A percentile compares a stretch with the other conserved stretches of the same genome.
phyloP scores from a whole-genome alignment of 2,888 invertebrate genomes.

The Mechanitis mazaeus region DNA sequence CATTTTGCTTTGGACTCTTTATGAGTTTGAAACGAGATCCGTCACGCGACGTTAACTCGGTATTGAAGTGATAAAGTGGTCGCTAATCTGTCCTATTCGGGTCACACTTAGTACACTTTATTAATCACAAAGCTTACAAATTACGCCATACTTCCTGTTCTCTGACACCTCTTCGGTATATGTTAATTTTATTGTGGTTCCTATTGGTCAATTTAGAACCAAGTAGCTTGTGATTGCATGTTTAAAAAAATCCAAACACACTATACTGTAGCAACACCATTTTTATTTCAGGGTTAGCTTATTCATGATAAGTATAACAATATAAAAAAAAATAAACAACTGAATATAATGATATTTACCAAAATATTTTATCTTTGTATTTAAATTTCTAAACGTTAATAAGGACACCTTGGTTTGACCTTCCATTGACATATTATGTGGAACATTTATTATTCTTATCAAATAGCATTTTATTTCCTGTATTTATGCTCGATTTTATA shows the following conservation, averaged over 20 bases:
- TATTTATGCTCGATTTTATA: slow-evolving; percentile 65
- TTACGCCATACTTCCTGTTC: slow-evolving; percentile 73
- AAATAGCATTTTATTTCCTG: slow-evolving; percentile 49
- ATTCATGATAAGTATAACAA: too few relatives aligned
- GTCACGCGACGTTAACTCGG: slow-evolving; percentile 75
- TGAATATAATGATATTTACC: not conserved
- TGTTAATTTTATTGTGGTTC: slow-evolving; percentile 72
- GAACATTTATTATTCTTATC: slow-evolving; percentile 58
- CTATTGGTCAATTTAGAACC: slow-evolving; percentile 65
- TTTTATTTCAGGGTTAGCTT: slow-evolving; percentile 17
- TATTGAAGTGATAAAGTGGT: slow-evolving; percentile 76
- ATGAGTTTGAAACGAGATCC: slow-evolving; percentile 76
- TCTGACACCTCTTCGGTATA: slow-evolving; percentile 69
- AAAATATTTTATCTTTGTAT: slow-evolving; percentile 7
- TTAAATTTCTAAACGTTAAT: slow-evolving; percentile 33
- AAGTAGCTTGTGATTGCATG: slow-evolving; percentile 1
- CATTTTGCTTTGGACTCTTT: slow-evolving; percentile 76
- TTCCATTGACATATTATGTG: slow-evolving; percentile 44
- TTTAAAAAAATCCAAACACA: slow-evolving; percentile 16
- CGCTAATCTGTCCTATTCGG: slow-evolving; percentile 77
- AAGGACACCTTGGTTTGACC: slow-evolving; percentile 57
- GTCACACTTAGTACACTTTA: slow-evolving; percentile 76
- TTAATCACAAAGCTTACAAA: slow-evolving; percentile 77
- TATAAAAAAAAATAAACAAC: too few relatives aligned
- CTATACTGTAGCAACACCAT: slow-evolving; percentile 17